Evolutionary conservation across 2,888 invertebrate species (phyloP).

Genomic region (Globia sparganii): DNA sequence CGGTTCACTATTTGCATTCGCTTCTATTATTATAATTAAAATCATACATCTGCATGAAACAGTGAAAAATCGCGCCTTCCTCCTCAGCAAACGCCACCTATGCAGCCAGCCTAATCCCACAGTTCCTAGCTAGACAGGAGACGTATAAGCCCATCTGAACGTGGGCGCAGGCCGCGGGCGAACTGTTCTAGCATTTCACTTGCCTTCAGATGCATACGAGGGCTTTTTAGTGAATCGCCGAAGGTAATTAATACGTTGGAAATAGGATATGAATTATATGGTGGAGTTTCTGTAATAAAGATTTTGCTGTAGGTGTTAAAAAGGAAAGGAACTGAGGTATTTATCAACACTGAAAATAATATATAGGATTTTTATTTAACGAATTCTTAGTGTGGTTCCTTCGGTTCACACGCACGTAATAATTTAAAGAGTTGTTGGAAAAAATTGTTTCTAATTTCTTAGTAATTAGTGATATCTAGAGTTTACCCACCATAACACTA

Average conservation of each 20-base stretch:
- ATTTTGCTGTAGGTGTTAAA: slow-evolving; percentile 19
- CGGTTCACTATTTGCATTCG: too few relatives aligned
- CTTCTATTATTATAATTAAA: too few relatives aligned
- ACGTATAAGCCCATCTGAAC: slow-evolving; percentile 84
- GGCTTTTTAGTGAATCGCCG: slow-evolving; percentile 74
- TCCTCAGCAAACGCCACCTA: slow-evolving; percentile 4
- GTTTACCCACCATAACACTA: background rate
- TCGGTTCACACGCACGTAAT: too few relatives aligned
- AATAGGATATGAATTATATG: slow-evolving; percentile 45
- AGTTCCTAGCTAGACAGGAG: slow-evolving; percentile 79
- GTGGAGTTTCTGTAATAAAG: slow-evolving; percentile 3
- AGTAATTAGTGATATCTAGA: background rate
- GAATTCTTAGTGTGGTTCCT: too few relatives aligned
- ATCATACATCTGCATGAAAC: too few relatives aligned
- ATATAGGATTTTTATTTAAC: too few relatives aligned
- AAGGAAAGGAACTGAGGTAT: background rate
- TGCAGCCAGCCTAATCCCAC: slow-evolving; percentile 66
- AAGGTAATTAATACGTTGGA: slow-evolving; percentile 73
- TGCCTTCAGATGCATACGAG: slow-evolving; percentile 68
- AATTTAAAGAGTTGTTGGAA: background rate
- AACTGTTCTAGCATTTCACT: slow-evolving; percentile 70
- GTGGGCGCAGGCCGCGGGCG: slow-evolving; percentile 84
- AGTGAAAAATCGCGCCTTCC: background rate
- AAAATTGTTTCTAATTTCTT: background rate
- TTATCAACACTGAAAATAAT: background rate